These are phyloP conservation scores for human (Homo sapiens) DNA, from an alignment of 2,113 vertebrate genomes.

Conservation along the genomic window GRCh38 chr22:37199501-37200000, in stretches of 20 bases:
- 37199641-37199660: background rate
- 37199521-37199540: background rate
- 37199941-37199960: background rate
- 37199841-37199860: background rate
- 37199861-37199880: background rate
- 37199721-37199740: background rate
- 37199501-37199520: background rate
- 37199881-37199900: background rate
- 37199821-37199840: background rate
- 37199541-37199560: background rate
- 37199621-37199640: constrained; percentile 70
- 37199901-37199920: background rate
- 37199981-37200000: background rate
- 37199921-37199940: background rate
- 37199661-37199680: too few species aligned
- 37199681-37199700: too few species aligned
- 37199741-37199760: background rate
- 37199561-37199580: background rate
- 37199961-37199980: background rate
- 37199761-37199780: background rate
- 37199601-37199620: background rate
- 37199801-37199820: background rate
- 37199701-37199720: background rate
- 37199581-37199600: rapidly evolving
- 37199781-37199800: background rate